Evolutionary conservation across 2,797 vertebrate genomes (phyloP).

Genomic region (Ara ararauna): DNA sequence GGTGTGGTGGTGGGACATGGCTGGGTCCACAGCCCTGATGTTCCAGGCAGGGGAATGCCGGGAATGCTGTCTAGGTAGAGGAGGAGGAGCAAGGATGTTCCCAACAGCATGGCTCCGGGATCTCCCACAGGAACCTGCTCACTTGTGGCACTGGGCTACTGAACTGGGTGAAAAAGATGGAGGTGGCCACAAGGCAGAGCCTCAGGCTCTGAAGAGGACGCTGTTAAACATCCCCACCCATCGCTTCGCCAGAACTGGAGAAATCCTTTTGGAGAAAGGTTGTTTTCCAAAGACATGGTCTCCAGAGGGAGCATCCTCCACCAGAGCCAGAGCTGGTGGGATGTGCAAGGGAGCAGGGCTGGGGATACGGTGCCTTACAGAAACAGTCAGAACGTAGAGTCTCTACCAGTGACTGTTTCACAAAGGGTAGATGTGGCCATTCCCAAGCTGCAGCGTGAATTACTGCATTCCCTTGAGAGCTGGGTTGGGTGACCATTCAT

Average conservation of each 20-base stretch:
- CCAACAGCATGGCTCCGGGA: neutral
- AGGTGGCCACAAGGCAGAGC: neutral
- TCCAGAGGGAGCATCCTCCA: neutral
- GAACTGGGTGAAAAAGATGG: neutral
- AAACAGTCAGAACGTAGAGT: fast-evolving
- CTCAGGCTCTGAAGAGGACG: neutral
- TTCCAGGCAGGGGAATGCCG: neutral
- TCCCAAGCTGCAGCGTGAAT: neutral
- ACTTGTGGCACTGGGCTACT: neutral
- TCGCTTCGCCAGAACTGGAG: neutral
- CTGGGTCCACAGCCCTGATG: neutral
- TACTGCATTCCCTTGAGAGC: neutral
- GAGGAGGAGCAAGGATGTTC: neutral
- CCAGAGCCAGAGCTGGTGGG: neutral
- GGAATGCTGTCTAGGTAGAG: neutral
- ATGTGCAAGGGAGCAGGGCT: fast-evolving
- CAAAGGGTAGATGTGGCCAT: neutral
- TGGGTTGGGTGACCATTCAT: neutral
- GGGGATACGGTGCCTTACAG: neutral
- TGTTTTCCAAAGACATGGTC: neutral
- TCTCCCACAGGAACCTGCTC: neutral
- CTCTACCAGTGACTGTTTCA: fast-evolving
- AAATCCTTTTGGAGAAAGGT: neutral
- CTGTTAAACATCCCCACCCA: neutral
- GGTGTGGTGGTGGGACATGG: constrained; percentile 36